phyloP scores from a whole-genome alignment of 2,113 vertebrate species.

The Sinocyclocheilus anshuiensis region DNA sequence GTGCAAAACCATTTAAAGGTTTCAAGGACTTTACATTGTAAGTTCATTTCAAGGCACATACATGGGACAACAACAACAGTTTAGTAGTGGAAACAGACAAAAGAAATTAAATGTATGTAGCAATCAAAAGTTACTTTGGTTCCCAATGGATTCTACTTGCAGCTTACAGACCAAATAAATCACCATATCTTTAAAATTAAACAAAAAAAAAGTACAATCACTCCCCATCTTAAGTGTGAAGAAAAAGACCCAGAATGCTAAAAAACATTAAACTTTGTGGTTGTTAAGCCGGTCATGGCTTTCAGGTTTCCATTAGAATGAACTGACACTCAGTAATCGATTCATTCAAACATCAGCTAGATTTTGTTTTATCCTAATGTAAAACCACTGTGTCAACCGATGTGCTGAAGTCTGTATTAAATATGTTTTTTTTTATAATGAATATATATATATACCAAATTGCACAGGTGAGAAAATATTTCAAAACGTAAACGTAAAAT shows the following conservation, averaged over 20 bases:
- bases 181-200: neutral
- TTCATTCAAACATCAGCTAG: conserved; percentile 14
- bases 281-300: conserved; percentile 4
- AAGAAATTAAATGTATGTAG: neutral
- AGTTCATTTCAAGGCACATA: conserved; percentile 85
- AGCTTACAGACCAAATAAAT: neutral
- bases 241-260: neutral
- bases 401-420: conserved; percentile 1
- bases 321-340: neutral
- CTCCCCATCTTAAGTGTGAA: neutral
- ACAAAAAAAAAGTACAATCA: too few relatives aligned
- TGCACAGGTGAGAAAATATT: neutral
- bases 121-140: conserved; percentile 78
- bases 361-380: neutral
- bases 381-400: neutral
- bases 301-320: neutral
- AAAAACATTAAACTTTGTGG: neutral
- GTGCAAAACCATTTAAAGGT: conserved; percentile 85
- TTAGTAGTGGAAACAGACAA: conserved; percentile 69
- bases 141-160: conserved; percentile 69
- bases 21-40: conserved; percentile 84
- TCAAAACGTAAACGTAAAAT: conserved; percentile 2
- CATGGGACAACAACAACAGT: conserved; percentile 80
- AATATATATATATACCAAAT: conserved; percentile 29
- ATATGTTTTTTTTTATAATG: neutral